These are phyloP conservation scores for Girardinichthys multiradiatus DNA, from an alignment of 2,113 vertebrate genomes.

Conservation along the genomic window DNA sequence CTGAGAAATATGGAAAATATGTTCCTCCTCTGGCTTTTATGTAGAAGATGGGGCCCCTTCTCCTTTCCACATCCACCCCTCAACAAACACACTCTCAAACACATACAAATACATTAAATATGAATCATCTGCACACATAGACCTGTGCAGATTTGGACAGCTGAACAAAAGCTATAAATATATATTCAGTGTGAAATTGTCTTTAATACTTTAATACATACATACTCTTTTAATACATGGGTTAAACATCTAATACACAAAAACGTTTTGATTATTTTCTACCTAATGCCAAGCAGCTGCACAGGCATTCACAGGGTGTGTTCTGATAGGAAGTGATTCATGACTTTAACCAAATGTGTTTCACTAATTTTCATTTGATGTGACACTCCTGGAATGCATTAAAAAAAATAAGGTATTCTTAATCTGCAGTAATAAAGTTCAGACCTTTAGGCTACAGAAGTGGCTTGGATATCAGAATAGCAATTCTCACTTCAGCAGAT, in stretches of 20 bases:
- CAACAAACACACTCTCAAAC: conserved; percentile 7
- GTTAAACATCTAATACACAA: conserved; percentile 2
- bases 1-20: conserved; percentile 57
- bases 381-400: neutral
- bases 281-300: conserved; percentile 17
- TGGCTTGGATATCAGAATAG: conserved; percentile 15
- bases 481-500: conserved; percentile 37
- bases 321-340: neutral
- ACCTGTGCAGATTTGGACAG: conserved; percentile 20
- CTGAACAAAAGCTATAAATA: conserved; percentile 32
- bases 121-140: conserved; percentile 37
- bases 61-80: conserved; percentile 19
- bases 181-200: conserved; percentile 6
- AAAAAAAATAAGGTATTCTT: neutral
- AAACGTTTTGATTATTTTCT: conserved; percentile 5
- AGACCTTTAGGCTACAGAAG: neutral
- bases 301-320: neutral
- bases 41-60: conserved; percentile 28
- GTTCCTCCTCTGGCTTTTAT: conserved; percentile 34
- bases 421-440: neutral
- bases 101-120: conserved; percentile 21
- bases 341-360: conserved; percentile 15
- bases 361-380: conserved; percentile 10
- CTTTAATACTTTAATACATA: conserved; percentile 14
- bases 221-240: no score